Conservation (phyloP, 2,113 vertebrate species). For the Bombycilla garrulus region DNA sequence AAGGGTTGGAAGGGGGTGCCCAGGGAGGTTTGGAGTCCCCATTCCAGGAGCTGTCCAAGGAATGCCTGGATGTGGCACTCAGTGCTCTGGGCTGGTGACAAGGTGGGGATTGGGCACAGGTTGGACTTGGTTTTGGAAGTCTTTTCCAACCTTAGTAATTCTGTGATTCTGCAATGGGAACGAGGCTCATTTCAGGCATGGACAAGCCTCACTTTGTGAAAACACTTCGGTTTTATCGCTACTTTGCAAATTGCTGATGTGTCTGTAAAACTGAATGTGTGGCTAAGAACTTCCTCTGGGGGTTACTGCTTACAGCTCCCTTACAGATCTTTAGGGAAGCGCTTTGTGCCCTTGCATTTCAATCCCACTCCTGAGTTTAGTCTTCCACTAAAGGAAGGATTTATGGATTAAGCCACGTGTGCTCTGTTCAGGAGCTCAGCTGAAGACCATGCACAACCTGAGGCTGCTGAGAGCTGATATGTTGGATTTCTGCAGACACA, state of each 20-base stretch:
- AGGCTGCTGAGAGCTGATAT: conserved; percentile 89
- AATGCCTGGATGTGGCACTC: not conserved
- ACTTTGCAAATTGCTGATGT: not conserved
- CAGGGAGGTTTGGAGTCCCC: not conserved
- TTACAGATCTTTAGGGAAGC: not conserved
- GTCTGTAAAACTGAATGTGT: not conserved
- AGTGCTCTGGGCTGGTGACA: not conserved
- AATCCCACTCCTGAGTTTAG: not conserved
- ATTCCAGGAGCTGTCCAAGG: not conserved
- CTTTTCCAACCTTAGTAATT: not conserved
- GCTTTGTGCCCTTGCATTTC: not conserved
- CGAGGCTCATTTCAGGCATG: not conserved
- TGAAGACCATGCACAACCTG: conserved; percentile 99
- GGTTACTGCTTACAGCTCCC: not conserved
- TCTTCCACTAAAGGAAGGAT: not conserved
- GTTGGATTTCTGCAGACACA: conserved; percentile 93
- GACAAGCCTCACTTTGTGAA: not conserved
- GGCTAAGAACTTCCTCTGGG: not conserved
- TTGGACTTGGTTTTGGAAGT: not conserved
- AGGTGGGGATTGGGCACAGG: not conserved
- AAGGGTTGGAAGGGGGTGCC: not conserved
- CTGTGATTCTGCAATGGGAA: not conserved
- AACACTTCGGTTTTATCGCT: not conserved
- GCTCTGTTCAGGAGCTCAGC: conserved; percentile 84
- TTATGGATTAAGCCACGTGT: not conserved